Evolutionary conservation across 2,113 vertebrate species (phyloP), one percentile per base, ranked within the genome.

Genomic region (Pardalotus punctatus): DNA sequence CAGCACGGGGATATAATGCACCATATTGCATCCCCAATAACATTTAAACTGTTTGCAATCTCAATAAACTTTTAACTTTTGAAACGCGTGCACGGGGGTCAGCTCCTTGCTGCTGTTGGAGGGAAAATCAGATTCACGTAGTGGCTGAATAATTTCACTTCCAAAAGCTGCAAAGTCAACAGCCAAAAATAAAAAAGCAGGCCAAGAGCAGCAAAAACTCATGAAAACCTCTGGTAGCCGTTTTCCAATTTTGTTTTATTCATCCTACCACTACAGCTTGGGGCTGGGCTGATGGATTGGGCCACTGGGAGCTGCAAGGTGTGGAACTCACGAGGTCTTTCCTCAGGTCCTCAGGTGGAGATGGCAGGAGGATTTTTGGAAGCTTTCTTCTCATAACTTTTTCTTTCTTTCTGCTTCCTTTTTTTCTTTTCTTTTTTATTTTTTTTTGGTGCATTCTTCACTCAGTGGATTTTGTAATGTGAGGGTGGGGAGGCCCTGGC

Each of bases 61-160:
- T 81, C 94, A 65, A 88, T 88, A 74, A 94, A 81, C 79, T 90
- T 72, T 66, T 66, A 58, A 80, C 88, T 95, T 90, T 56, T 28
- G 47, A 81, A 88, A 40, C 17, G 2, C 53, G 2, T 1, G 56
- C 82, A 48, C 38, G 12, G 83, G 42, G 76, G 82, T 74, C 83
- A 62, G 42, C 15, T 60, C 42, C 47, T 94, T 38, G 17, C 67
- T 50, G 81, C 86, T 74, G 36, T 66, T 84, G 93, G 82, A 82
- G 72, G 35, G 27, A 76, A 47, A 58, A 48, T 27, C 72, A 47
- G 64, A 4, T 60, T 78, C 64, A 19, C 0, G 0, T 9, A 42
- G 76, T 54, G 77, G 33, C 58, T 64, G 50, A 16, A 17, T 4
- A 10, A 47, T 78, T 42, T 36, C 11, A 0, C 38, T 88, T 95